Base-by-base conservation (phyloP, 2,113 vertebrate species). In the Datnioides undecimradiatus region DNA sequence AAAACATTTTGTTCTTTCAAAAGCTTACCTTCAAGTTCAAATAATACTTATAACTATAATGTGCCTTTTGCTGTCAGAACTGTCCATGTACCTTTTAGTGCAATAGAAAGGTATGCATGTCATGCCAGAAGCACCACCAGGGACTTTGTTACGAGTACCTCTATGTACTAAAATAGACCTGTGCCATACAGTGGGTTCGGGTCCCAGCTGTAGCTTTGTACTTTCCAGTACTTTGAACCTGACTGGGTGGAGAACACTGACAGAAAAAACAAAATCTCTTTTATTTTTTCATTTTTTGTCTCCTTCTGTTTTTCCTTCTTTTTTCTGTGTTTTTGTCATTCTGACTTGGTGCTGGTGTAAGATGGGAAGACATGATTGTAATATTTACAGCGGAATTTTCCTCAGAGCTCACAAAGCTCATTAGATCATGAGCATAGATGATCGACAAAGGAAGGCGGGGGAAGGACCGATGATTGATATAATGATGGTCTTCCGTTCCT, bases 401-500 rank as follows among this genome's bases (percentile, higher is more conserved):
- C 65, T 65, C 43, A 3, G 43, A 82, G 73, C 80, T 10, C 78
- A 82, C 80, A 78, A 88, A 86, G 79, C 77, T 70, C 70, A 77
- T 86, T 78, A 87, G 86, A 71, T 38, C 85, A 82, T 75, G 77
- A 90, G 79, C 0, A 33, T 41, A 23, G 75, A 74, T 86, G 84
- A 89, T 81, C 16, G 54, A 79, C 49, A 25, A 73, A 71, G 69
- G 73, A 64, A 79, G 78, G 78, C 46, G 34, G 82, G 60, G 68
- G 68, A 71, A 57, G 41, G 73, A 49, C 70, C 40, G 68, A 79
- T 87, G 82, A 93, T 84, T 84, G 81, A 91, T 88, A 79, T 87
- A 85, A 90, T 87, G 81, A 84, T 31, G 64, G 74, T 75, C 78
- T 85, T 89, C 83, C 68, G 75, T 67, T 85, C 59, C 78, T 74